Conservation (phyloP, 2,797 vertebrate genomes). For the Lutjanus campechanus region DNA sequence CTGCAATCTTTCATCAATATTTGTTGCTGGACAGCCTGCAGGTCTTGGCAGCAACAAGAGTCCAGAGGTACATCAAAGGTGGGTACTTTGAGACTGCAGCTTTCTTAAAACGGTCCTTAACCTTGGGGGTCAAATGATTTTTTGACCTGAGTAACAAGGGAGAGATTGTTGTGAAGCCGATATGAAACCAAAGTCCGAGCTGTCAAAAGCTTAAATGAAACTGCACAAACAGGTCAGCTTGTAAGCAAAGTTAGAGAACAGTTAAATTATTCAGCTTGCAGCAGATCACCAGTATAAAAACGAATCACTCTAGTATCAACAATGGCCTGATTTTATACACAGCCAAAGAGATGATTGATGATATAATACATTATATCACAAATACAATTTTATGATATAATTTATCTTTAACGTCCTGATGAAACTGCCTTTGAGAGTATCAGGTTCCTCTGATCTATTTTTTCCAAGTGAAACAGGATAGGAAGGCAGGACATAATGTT, state of each 20-base stretch:
- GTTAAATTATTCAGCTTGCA: not conserved
- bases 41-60: not conserved
- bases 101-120: not conserved
- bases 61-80: not conserved
- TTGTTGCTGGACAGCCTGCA: not conserved
- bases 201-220: conserved; percentile 1
- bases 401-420: no score
- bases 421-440: no score
- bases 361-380: not conserved
- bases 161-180: not conserved
- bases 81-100: conserved; percentile 3
- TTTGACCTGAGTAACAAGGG: not conserved
- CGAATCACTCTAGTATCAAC: not conserved
- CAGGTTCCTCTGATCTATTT: no score
- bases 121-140: conserved; percentile 15
- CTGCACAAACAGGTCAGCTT: not conserved
- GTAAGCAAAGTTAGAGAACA: not conserved
- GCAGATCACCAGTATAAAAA: not conserved
- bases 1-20: conserved; percentile 8
- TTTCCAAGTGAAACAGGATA: no score
- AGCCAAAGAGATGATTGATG: not conserved
- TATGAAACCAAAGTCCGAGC: not conserved
- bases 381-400: not conserved
- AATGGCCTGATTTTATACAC: not conserved
- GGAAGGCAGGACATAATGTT: no score